Conservation (phyloP, 1,140 invertebrate species). For the Drosophila willistoni region DNA sequence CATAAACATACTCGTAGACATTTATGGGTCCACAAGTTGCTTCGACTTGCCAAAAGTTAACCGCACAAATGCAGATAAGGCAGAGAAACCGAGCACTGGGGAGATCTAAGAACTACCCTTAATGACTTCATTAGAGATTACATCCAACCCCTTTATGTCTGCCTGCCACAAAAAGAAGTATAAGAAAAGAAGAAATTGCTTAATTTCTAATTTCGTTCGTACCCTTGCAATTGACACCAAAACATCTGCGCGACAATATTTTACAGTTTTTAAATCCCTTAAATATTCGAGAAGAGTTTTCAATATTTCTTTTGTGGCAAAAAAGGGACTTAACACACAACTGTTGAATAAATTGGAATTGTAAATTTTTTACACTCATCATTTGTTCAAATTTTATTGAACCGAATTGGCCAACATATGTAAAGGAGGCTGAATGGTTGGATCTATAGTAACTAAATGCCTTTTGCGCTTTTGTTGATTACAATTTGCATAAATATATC, state of each 20-base stretch:
- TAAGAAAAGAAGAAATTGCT: constrained; percentile 28
- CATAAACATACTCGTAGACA: constrained; percentile 13
- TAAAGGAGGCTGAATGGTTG: constrained; percentile 18
- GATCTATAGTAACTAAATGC: constrained; percentile 29
- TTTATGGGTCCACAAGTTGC: constrained; percentile 32
- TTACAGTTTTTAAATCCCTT: constrained; percentile 15
- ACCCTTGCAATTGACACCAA: constrained; percentile 61
- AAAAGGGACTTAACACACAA: constrained; percentile 52
- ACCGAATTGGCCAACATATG: constrained; percentile 69
- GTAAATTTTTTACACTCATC: constrained; percentile 80
- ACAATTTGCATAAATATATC: constrained; percentile 79
- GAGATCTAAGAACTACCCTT: constrained; percentile 53
- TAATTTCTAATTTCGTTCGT: constrained; percentile 69
- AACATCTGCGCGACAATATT: constrained; percentile 56
- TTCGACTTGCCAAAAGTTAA: constrained; percentile 67
- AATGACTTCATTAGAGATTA: constrained; percentile 73
- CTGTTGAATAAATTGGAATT: constrained; percentile 76
- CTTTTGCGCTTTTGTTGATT: constrained; percentile 65
- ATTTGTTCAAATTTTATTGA: constrained; percentile 75
- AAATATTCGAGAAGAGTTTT: constrained; percentile 43
- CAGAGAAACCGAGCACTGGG: constrained; percentile 17
- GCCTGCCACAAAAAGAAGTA: neutral
- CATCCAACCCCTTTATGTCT: constrained; percentile 38
- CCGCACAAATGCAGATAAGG: constrained; percentile 52
- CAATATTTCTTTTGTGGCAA: constrained; percentile 52